Base-by-base conservation (phyloP, 1,140 invertebrate species). In the Dinoponera quadriceps region DNA sequence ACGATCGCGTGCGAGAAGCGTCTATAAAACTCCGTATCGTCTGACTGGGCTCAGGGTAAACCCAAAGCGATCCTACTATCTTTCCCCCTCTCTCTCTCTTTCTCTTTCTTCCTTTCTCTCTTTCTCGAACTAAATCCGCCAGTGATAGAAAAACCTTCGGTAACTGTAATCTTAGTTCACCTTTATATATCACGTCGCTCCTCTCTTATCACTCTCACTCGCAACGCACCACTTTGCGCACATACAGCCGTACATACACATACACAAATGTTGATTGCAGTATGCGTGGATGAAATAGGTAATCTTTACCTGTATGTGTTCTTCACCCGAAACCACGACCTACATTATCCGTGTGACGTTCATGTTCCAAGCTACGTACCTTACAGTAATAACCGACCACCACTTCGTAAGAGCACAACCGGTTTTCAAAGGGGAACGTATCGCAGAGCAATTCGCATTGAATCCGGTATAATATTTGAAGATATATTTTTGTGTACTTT, bases 211-310 rank as follows among this genome's bases (percentile, higher is more conserved):
- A 16, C 14, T 44, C 22, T 65, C 33, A 63, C 29, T 20, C 57
- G 73, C 48, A 82, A 63, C n/a, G 48, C 49, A 44, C 49, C 51
- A 55, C 7, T 54, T 48, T 44, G 38, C 55, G 55, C 25, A 57
- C 55, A 25, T 57, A 57, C 25, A 25, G 0, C n/a, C 25, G 55
- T 57, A 57, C 25, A 57, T 57, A 57, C 16, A 57, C 84, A 90
- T 49, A 92, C 90, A 91, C 80, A n/a, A n/a, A 78, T 90, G 89
- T 91, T 91, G 69, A 88, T 92, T 93, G 85, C 92, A 93, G 92
- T 83, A 92, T 91, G 87, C 92, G 88, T 90, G 91, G 89, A 92
- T 89, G 68, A 91, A 89, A 91, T 92, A 92, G 91, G 92, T 92
- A 92, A 92, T 89, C 85, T 89, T 86, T 91, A 89, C 87, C 85